Evolutionary conservation across 2,113 vertebrate genomes (phyloP), one percentile per base, ranked within the genome.

Genomic region (Pyrgilauda ruficollis): DNA sequence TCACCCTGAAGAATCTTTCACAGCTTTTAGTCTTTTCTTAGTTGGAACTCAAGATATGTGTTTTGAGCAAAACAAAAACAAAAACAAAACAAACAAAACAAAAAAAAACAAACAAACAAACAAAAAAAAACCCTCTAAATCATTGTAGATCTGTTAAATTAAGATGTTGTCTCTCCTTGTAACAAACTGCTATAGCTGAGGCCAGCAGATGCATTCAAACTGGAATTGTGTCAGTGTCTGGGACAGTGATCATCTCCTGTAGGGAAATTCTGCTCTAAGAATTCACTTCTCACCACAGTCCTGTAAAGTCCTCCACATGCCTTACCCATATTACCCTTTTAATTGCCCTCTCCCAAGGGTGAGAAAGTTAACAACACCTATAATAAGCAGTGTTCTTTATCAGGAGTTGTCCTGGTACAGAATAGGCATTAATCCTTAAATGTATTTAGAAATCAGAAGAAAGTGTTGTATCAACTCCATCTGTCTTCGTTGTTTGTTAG

Each of bases 81-180:
- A n/a, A n/a, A 61, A 15, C 39, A 39, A 39, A 10, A 39, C 10
- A 39, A 39, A 39, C 39, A 39, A 39, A 39, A 39, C 10, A 39
- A 39, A 37, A 37, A 46, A 37, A 37, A 37, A 37, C 37, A 37
- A 37, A 37, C 37, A 37, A 37, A 37, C 37, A 37, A 27, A 27
- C 8, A 4, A 6, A 39, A 59, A 15, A 1, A 15, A 1, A 49
- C 3, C 1, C 3, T 79, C 28, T 50, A 2, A 9, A 26, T 58
- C 11, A 13, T 1, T 69, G 13, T 69, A 28, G 20, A 81, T 69
- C 31, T 33, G 23, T 77, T 77, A 70, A 72, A 76, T 69, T 28
- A 58, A 74, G 55, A 10, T 66, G 6, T 17, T 86, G 3, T 44
- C 35, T 76, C 15, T 82, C 30, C 24, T 63, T 72, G n/a, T 68